These are phyloP conservation scores for Apis dorsata DNA, from an alignment of 1,140 invertebrate species.

Conservation along the genomic window DNA sequence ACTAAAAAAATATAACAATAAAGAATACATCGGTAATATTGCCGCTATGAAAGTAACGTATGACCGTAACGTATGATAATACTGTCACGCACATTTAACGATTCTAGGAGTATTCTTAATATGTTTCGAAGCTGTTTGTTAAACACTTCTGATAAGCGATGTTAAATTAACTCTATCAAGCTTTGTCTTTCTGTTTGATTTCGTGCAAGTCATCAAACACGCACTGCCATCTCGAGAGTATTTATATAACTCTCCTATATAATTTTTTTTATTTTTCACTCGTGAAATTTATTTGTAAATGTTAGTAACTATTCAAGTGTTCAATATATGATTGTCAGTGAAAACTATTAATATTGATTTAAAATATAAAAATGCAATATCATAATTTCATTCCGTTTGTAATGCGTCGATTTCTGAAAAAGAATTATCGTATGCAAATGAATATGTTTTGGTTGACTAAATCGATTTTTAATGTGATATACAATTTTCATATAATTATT, in stretches of 20 bases:
- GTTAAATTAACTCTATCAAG: constrained; percentile 4
- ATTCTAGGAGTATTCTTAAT: constrained; percentile 32
- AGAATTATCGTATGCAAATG: neutral
- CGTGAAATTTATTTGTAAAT: neutral
- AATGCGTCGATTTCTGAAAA: neutral
- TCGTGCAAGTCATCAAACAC: constrained; percentile 9
- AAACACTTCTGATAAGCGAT: constrained; percentile 21
- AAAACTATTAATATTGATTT: neutral
- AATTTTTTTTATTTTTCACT: neutral
- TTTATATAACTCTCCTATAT: neutral
- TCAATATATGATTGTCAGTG: neutral
- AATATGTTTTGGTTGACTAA: neutral
- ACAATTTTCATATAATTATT: neutral
- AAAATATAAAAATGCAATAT: neutral
- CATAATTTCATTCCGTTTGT: neutral
- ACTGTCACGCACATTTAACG: constrained; percentile 34
- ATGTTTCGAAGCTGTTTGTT: constrained; percentile 24
- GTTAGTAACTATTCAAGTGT: neutral
- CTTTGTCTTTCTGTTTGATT: constrained; percentile 9
- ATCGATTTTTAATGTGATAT: neutral
- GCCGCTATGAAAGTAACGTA: constrained; percentile 29
- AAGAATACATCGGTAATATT: neutral
- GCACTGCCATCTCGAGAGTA: neutral
- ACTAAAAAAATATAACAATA: constrained; percentile 11
- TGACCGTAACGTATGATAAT: constrained; percentile 41